Evolutionary conservation across 1,140 invertebrate genomes (phyloP).

Genomic region (Hyposmocoma kahamanoa): DNA sequence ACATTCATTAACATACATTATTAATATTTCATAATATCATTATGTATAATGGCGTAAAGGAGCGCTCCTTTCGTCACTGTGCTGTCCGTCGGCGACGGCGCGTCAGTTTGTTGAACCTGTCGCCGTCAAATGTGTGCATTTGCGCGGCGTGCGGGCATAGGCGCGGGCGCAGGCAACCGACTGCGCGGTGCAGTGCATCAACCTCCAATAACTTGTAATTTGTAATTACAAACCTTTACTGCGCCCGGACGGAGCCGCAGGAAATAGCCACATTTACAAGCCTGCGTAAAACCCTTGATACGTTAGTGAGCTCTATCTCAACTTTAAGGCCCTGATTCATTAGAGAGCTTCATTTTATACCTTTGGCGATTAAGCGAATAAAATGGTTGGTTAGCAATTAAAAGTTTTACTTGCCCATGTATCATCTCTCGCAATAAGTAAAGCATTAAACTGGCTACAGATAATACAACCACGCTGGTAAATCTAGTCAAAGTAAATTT

Average conservation of each 20-base stretch:
- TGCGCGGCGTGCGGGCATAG: slow-evolving; percentile 21
- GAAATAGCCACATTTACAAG: slow-evolving; percentile 48
- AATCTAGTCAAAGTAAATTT: too few relatives aligned
- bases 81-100: slow-evolving; percentile 23
- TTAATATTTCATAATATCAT: slow-evolving; percentile 47
- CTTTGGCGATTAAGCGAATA: too few relatives aligned
- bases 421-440: too few relatives aligned
- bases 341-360: too few relatives aligned
- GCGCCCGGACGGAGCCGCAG: slow-evolving; percentile 44
- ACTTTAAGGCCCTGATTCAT: too few relatives aligned
- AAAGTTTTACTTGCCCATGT: too few relatives aligned
- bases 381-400: too few relatives aligned
- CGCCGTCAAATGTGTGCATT: slow-evolving; percentile 43
- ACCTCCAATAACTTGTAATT: slow-evolving; percentile 63
- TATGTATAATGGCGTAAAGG: slow-evolving; percentile 43
- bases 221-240: slow-evolving; percentile 65
- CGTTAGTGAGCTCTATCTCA: too few relatives aligned
- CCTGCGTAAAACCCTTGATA: too few relatives aligned
- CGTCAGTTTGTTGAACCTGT: slow-evolving; percentile 59
- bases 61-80: slow-evolving; percentile 23
- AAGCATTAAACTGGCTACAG: too few relatives aligned
- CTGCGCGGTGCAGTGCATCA: slow-evolving; percentile 41
- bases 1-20: slow-evolving; percentile 15
- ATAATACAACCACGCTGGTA: too few relatives aligned
- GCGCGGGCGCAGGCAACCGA: slow-evolving; percentile 27